Base-by-base conservation (phyloP, 1,140 invertebrate genomes). In the Aphelinus atriplicis region DNA sequence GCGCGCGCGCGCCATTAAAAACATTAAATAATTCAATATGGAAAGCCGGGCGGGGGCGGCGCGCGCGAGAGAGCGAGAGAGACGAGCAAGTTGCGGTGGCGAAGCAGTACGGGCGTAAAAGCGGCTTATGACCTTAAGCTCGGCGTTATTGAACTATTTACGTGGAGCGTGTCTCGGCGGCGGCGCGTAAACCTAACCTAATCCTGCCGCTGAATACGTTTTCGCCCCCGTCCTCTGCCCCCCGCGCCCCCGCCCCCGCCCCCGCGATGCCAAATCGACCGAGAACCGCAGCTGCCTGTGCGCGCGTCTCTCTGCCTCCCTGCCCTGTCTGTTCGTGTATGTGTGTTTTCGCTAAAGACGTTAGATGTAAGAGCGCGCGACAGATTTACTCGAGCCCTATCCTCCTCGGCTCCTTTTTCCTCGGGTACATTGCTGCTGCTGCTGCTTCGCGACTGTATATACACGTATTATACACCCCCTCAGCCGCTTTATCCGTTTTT, bases 141-240 rank as follows among this genome's bases (percentile, higher is more conserved):
- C 72, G 70, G 64, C 75, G 77, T 83, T 80, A 84, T 84, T 84
- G 81, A 81, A 82, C 80, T 81, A 83, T 83, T 84, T 83, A 82
- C 79, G 78, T 79, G 74, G 77, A 48, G 55, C 4, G 51, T 4
- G 51, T 4, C 4, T 53, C 9, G 51, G 51, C 4, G 51, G 51
- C 9, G 53, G 62, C 53, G 65, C 75, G 69, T 61, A 66, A 76
- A 76, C 75, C 75, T 53, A 55, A 47, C 68, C n/a, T 76, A 76
- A 76, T 75, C 73, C 73, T 53, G 46, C 46, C n/a, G 10, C 48
- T 64, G 26, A 26, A 26, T 26, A 26, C 26, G 26, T 26, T 26
- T 26, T 26, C 26, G 26, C 26, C 26, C 26, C 26, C 26, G 26
- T 26, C 0, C 26, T 26, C 26, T 26, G 26, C 26, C 26, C 26